A percentile compares a stretch with the other conserved stretches of the same genome.
Conservation (phyloP, 1,140 invertebrate species). For the Melitaea cinxia region DNA sequence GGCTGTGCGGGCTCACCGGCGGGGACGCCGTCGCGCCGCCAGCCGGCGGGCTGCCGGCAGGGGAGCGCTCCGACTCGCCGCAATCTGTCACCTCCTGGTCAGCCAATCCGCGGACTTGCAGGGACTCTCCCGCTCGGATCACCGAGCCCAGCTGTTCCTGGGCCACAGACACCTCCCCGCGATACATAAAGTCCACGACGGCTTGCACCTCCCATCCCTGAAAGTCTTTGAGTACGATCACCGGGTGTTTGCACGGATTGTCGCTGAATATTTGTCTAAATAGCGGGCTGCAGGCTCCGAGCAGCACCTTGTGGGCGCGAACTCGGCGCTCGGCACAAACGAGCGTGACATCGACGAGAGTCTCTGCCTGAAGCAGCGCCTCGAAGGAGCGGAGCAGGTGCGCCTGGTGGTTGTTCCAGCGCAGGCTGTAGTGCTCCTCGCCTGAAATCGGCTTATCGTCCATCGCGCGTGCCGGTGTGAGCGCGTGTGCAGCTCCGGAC, state of each 20-base stretch:
- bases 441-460: constrained; percentile 68
- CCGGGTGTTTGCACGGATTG: constrained; percentile 96
- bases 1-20: constrained; percentile 85
- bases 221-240: constrained; percentile 95
- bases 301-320: constrained; percentile 93
- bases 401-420: constrained; percentile 95
- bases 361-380: constrained; percentile 90
- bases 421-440: constrained; percentile 92
- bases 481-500: constrained; percentile 58
- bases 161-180: constrained; percentile 92
- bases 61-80: constrained; percentile 64
- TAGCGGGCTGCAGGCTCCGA: constrained; percentile 95
- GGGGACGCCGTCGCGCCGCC: constrained; percentile 81
- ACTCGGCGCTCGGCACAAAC: constrained; percentile 92
- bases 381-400: constrained; percentile 94
- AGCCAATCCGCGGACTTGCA: constrained; percentile 90
- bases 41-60: constrained; percentile 68
- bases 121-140: constrained; percentile 92
- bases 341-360: constrained; percentile 93
- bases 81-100: constrained; percentile 83
- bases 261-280: constrained; percentile 94
- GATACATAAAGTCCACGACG: constrained; percentile 96
- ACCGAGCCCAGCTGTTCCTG: constrained; percentile 91
- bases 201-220: constrained; percentile 92
- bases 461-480: constrained; percentile 62